Evolutionary conservation across 92 coral and sea anemone species (phyloP), one percentile per base, ranked within the genome.

Genomic region (Porites lobata): DNA sequence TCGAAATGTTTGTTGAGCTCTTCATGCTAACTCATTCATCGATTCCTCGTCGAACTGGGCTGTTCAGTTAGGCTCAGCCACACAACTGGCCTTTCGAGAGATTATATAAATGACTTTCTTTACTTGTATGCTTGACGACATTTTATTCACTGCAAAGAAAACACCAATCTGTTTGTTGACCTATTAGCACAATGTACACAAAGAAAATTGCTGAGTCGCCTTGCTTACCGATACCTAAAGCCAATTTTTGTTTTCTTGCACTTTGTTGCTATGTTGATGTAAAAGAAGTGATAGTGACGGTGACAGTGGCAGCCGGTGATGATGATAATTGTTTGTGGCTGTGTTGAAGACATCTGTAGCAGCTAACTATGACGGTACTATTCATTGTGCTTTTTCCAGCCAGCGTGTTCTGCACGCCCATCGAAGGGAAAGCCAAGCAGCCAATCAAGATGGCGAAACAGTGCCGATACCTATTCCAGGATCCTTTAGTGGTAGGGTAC

Each of bases 401-500:
- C 87, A 83, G 72, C 87, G 87, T 43, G 87, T 83, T 50, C 11
- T 83, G 63, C 74, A 83, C 63, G 18, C 80, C 24, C 19, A 83
- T 24, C 63, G 50, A 38, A 83, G 52, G 69, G 71, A 81, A 11
- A 72, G 52, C 15, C 47, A 50, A 56, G 13, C 11, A 52, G 63
- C 24, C 10, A 72, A 59, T 18, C 64, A 65, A 21, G 79, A 71
- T 71, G 87, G 87, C 29, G 87, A 83, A 18, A 79, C 80, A 59
- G 80, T 21, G 20, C 87, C 80, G 0, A 32, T 10, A 17, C 87
- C 87, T 47, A 83, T 92, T 12, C 95, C 95, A 50, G 95, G 95
- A 59, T 65, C 84, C 65, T 92, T 85, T 65, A 90, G 77, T 72
- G 73, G 65, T 8, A 86, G 65, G 70, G 19, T 83, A 21, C 76